Percentiles rank a stretch among this genome's conserved stretches.
phyloP scores from a whole-genome alignment of 2,113 vertebrate species.

The Hepsetus odoe region DNA sequence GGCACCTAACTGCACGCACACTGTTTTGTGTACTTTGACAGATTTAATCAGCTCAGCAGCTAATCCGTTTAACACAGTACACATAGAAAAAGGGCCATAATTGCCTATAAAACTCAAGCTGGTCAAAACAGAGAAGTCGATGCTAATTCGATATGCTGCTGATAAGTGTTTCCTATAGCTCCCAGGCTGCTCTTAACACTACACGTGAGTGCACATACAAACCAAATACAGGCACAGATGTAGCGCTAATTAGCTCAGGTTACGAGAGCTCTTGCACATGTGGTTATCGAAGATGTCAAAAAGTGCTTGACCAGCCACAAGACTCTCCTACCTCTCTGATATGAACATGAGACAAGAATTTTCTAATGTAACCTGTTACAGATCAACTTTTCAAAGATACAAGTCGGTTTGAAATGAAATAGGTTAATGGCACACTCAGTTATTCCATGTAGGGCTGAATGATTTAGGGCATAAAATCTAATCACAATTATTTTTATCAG shows the following conservation, averaged over 20 bases:
- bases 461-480: too few species aligned
- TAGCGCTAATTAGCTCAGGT: conserved; percentile 33
- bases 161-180: conserved; percentile 45
- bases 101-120: conserved; percentile 46
- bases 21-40: conserved; percentile 47
- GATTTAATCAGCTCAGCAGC: conserved; percentile 53
- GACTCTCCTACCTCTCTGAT: not conserved
- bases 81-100: conserved; percentile 21
- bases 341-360: not conserved
- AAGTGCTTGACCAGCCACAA: not conserved
- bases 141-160: conserved; percentile 47
- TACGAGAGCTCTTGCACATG: conserved; percentile 24
- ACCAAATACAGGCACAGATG: conserved; percentile 5
- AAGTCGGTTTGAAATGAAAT: not conserved
- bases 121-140: conserved; percentile 48
- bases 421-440: too few species aligned
- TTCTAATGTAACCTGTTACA: not conserved
- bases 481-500: too few species aligned
- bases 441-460: too few species aligned
- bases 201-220: conserved; percentile 6
- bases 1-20: conserved; percentile 20
- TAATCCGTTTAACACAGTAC: conserved; percentile 48
- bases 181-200: conserved; percentile 15
- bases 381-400: not conserved
- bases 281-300: not conserved